phyloP scores from a whole-genome alignment of 2,888 invertebrate genomes.

The Apodemia duryi region DNA sequence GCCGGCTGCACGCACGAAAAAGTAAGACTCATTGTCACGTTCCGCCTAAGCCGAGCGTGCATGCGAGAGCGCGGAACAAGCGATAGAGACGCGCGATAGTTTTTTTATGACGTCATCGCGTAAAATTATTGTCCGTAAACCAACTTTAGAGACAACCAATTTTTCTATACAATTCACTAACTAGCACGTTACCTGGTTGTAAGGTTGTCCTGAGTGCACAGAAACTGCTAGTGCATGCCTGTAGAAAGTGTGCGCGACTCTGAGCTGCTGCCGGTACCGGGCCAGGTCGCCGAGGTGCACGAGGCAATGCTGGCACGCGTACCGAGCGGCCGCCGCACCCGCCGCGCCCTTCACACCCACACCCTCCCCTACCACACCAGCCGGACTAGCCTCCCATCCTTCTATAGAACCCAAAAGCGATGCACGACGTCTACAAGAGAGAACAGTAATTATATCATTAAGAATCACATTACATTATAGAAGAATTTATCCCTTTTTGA shows the following conservation, averaged over 20 bases:
- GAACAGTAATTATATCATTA: not conserved
- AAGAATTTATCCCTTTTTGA: too few relatives aligned
- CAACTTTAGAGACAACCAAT: too few relatives aligned
- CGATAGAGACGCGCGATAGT: too few relatives aligned
- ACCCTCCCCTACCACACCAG: slow-evolving; percentile 21
- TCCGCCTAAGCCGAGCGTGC: too few relatives aligned
- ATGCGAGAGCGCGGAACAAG: too few relatives aligned
- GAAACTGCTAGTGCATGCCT: slow-evolving; percentile 87
- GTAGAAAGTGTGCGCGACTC: slow-evolving; percentile 91
- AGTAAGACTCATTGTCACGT: too few relatives aligned
- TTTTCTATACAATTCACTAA: too few relatives aligned
- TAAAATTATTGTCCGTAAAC: too few relatives aligned
- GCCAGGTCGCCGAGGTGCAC: slow-evolving; percentile 94
- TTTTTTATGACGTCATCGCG: too few relatives aligned
- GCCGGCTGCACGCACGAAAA: too few relatives aligned
- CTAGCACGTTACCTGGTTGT: slow-evolving; percentile 73
- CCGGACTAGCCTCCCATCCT: slow-evolving; percentile 58
- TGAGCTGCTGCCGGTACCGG: slow-evolving; percentile 88
- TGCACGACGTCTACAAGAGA: slow-evolving; percentile 54
- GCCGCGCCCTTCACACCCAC: slow-evolving; percentile 34
- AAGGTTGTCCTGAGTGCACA: slow-evolving; percentile 91
- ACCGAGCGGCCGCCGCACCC: slow-evolving; percentile 81
- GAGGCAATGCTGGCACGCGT: slow-evolving; percentile 93
- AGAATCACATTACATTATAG: too few relatives aligned
- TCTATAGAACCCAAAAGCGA: slow-evolving; percentile 65